Conservation (phyloP, 2,113 vertebrate genomes). For the Origma solitaria region DNA sequence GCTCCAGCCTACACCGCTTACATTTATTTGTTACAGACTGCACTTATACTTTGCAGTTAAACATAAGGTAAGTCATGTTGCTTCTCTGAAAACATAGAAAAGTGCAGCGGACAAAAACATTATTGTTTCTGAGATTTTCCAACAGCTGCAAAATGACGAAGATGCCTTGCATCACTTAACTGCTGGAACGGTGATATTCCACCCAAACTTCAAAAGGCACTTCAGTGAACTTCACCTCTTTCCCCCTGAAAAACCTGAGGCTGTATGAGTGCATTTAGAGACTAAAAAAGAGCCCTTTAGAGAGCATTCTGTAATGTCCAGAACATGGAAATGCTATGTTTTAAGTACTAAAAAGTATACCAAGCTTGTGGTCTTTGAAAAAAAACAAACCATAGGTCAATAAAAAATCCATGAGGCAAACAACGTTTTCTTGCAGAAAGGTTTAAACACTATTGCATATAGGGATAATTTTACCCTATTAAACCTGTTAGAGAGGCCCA, state of each 20-base stretch:
- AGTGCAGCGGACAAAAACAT: slow-evolving; percentile 27
- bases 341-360: background rate
- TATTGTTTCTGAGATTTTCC: slow-evolving; percentile 59
- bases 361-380: background rate
- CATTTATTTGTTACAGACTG: slow-evolving; percentile 80
- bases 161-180: background rate
- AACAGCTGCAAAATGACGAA: background rate
- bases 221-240: background rate
- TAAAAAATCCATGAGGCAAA: background rate
- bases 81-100: slow-evolving; percentile 50
- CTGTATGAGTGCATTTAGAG: background rate
- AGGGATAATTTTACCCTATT: background rate
- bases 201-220: background rate
- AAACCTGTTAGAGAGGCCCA: background rate
- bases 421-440: background rate
- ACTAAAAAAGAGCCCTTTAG: background rate
- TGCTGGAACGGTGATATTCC: background rate
- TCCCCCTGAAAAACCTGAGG: background rate
- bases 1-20: slow-evolving; percentile 77
- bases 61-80: slow-evolving; percentile 52
- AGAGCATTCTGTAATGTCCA: background rate
- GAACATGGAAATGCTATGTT: background rate
- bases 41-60: slow-evolving; percentile 58
- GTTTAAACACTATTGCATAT: background rate
- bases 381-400: background rate